Percentiles rank a stretch among this genome's conserved stretches.
These are phyloP conservation scores for Cherax quadricarinatus DNA, from an alignment of 1,140 invertebrate species.

Conservation along the genomic window DNA sequence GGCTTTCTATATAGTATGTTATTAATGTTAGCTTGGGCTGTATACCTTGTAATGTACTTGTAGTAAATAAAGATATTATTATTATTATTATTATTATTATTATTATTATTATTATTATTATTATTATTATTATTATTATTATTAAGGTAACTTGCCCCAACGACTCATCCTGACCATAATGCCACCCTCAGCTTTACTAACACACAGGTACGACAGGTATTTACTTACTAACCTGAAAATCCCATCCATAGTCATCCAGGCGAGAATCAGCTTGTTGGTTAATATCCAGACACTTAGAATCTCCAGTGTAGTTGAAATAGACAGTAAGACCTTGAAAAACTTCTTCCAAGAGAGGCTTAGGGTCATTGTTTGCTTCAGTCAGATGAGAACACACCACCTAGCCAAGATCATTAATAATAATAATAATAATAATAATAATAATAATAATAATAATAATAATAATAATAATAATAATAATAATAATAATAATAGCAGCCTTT, in stretches of 20 bases:
- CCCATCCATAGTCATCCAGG: slow-evolving; percentile 85
- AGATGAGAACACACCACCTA: slow-evolving; percentile 81
- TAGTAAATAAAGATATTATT: too few relatives aligned
- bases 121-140: too few relatives aligned
- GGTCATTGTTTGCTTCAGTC: slow-evolving; percentile 77
- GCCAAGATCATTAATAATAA: slow-evolving; percentile 21
- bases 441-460: slow-evolving; percentile 33
- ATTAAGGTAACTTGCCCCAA: too few relatives aligned
- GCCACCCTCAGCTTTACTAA: too few relatives aligned
- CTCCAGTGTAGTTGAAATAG: slow-evolving; percentile 81
- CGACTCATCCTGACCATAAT: too few relatives aligned
- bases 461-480: slow-evolving; percentile 33
- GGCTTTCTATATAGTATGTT: too few relatives aligned
- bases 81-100: too few relatives aligned
- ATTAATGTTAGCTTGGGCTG: too few relatives aligned
- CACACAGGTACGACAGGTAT: too few relatives aligned
- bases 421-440: slow-evolving; percentile 37
- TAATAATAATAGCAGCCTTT: background rate
- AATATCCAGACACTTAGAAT: slow-evolving; percentile 82
- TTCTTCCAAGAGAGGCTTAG: slow-evolving; percentile 80
- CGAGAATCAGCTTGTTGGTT: slow-evolving; percentile 73
- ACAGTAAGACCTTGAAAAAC: slow-evolving; percentile 83
- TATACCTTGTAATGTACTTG: too few relatives aligned
- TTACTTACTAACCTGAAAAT: slow-evolving; percentile 84
- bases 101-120: too few relatives aligned